Base-by-base conservation (phyloP, 2,113 vertebrate species). In the Lampris incognitus region DNA sequence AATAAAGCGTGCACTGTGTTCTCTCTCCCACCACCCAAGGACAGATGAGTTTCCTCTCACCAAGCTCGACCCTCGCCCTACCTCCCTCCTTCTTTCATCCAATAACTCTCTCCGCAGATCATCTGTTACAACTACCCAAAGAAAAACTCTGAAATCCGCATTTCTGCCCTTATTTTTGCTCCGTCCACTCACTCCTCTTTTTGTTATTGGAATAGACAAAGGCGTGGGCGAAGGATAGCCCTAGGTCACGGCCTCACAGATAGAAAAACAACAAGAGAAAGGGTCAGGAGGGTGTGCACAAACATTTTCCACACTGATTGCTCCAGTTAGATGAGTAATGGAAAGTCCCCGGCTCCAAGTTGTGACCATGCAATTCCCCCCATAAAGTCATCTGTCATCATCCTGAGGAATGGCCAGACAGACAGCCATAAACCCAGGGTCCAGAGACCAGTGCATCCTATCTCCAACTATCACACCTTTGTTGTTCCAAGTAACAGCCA, bases 1-100 rank as follows among this genome's bases (percentile, higher is more conserved):
- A 87, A 93, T 92, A 93, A 94, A 93, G 92, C 90, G 84, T 48
- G 78, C 81, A 92, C 91, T 94, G 92, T 94, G 91, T 82, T 94
- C 90, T 89, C 90, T 89, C 87, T 88, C 84, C 84, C 87, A 88
- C 84, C 84, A 83, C 83, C 89, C 89, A 89, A 90, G 87, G 90
- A 94, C 89, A 87, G 92, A 92, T 92, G 90, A 72, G 85, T 93
- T 93, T 91, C 87, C 85, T 86, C 89, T 91, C 75, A 69, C 88
- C 79, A 58, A 74, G 58, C 76, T 85, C 64, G 66, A 81, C 83
- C 66, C 66, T 85, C 73, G 52, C 67, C 76, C 75, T 82, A 77
- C 75, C 73, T 87, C 84, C 78, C 52, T 50, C 63, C 40, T 44
- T 75, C 72, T 40, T 81, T 84, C 91, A 85, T 93, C 85, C 87